Evolutionary conservation across 2,888 invertebrate species (phyloP), one percentile per base, ranked within the genome.

Genomic region (Pseudanteris insignis): DNA sequence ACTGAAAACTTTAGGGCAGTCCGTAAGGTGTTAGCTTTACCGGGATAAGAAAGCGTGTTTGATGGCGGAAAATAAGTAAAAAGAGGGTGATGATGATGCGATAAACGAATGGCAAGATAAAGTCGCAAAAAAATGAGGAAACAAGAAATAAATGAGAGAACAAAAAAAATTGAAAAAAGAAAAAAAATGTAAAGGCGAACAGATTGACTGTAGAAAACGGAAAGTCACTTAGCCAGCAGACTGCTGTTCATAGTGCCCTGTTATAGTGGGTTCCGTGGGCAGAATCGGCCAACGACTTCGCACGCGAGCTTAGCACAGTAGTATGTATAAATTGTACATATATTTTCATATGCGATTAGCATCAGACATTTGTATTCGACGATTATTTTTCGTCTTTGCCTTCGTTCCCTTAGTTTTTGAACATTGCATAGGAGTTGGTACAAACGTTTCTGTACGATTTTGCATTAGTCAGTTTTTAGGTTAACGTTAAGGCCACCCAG

Each of bases 161-260:
- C 11, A 25, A 15, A 10, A 28, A 6, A 25, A 8, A 25, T 10
- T 28, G 12, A 30, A 33, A 13, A n/a, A 33, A 32, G 24, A 14
- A 12, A 11, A 40, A 48, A 32, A 51, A 32, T 57, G 46, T 51
- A 53, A 64, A 64, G 69, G 66, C 63, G 68, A 64, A 63, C 63
- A 65, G 73, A 70, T 72, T 68, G 72, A 76, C 70, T 76, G 75
- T 73, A 74, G 73, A 75, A 73, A 26, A 78, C 70, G 74, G 73
- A 76, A 76, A 77, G 74, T 77, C 76, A 76, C 74, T 75, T 77
- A 77, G 78, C 74, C 77, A 76, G 74, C 77, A 73, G 70, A 79
- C 74, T 77, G 78, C 78, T 79, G 78, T 79, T 78, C 73, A 78
- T 77, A 78, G 76, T 78, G 78, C 77, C 77, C 78, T 78, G 77